Conservation (phyloP, 2,797 vertebrate genomes). For the Bryconaethiops microstoma region DNA sequence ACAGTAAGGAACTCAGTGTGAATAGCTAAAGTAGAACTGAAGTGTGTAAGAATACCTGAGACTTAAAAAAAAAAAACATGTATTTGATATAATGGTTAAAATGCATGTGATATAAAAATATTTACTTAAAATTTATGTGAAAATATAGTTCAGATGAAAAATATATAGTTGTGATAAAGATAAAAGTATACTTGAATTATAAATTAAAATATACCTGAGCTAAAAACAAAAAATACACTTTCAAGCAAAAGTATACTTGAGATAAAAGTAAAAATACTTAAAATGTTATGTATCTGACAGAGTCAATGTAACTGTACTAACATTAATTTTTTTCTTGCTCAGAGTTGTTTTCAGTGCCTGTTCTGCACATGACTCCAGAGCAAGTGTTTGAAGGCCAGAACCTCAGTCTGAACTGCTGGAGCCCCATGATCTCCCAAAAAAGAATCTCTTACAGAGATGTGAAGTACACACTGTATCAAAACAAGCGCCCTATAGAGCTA, state of each 20-base stretch:
- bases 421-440: constrained; percentile 34
- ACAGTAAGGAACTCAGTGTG: too few relatives aligned
- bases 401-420: constrained; percentile 66
- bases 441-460: constrained; percentile 54
- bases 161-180: too few relatives aligned
- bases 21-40: too few relatives aligned
- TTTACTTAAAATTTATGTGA: too few relatives aligned
- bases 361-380: constrained; percentile 55
- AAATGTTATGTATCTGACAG: too few relatives aligned
- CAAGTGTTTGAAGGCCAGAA: constrained; percentile 63
- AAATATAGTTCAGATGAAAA: too few relatives aligned
- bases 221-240: background rate
- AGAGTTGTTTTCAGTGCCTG: constrained; percentile 75
- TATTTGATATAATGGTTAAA: too few relatives aligned
- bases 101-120: too few relatives aligned
- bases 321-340: constrained; percentile 17
- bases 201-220: background rate
- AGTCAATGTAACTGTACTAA: too few relatives aligned
- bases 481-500: constrained; percentile 30
- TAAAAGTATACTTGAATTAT: background rate
- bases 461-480: constrained; percentile 64
- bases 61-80: too few relatives aligned
- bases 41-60: too few relatives aligned
- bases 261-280: background rate
- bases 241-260: background rate